A percentile compares a stretch with the other conserved stretches of the same genome.
These are phyloP conservation scores for Lates calcarifer DNA, from an alignment of 2,113 vertebrate genomes.

Conservation along the genomic window DNA sequence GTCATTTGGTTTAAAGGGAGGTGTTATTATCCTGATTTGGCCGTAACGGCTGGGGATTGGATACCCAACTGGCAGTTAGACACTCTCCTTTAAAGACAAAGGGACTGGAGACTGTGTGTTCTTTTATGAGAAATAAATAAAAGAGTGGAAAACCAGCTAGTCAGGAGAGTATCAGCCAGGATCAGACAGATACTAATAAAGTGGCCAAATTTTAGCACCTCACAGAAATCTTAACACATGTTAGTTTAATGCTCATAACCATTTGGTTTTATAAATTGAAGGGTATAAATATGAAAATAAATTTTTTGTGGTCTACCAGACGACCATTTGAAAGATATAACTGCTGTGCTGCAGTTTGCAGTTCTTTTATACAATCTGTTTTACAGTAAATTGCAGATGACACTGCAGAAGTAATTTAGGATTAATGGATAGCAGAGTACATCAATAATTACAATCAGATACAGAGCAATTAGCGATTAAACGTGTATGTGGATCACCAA, in stretches of 20 bases:
- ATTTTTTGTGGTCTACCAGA: slow-evolving; percentile 3
- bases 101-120: slow-evolving; percentile 67
- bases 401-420: slow-evolving; percentile 34
- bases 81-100: slow-evolving; percentile 81
- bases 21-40: slow-evolving; percentile 89
- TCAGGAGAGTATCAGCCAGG: slow-evolving; percentile 31
- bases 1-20: slow-evolving; percentile 88
- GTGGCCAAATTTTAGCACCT: neutral
- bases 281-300: slow-evolving; percentile 19
- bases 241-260: neutral
- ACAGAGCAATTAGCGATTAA: slow-evolving; percentile 13
- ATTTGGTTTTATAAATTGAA: slow-evolving; percentile 40
- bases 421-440: slow-evolving; percentile 54
- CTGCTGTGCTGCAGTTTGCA: slow-evolving; percentile 2
- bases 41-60: slow-evolving; percentile 83
- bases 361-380: neutral
- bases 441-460: slow-evolving; percentile 54
- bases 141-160: slow-evolving; percentile 44
- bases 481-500: slow-evolving; percentile 36
- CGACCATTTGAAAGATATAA: slow-evolving; percentile 1
- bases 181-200: slow-evolving; percentile 40
- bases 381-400: slow-evolving; percentile 27
- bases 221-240: neutral
- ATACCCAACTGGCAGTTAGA: slow-evolving; percentile 78
- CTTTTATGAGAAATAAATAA: slow-evolving; percentile 67